These are phyloP conservation scores for Electrophaes corylata DNA, from an alignment of 2,888 invertebrate species.

Conservation along the genomic window DNA sequence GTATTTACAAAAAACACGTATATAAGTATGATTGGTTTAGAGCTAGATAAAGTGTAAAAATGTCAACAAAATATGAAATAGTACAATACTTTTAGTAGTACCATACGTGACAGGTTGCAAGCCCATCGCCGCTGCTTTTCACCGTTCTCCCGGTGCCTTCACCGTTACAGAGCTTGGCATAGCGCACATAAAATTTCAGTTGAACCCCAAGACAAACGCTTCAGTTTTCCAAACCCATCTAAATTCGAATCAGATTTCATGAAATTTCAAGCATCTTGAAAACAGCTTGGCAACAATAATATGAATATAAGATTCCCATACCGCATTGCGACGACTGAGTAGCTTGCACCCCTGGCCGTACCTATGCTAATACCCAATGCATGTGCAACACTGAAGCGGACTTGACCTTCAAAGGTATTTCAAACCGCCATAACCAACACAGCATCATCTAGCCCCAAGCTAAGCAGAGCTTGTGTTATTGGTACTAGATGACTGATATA, in stretches of 20 bases:
- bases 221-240: slow-evolving; percentile 7
- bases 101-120: too few species aligned
- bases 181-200: background rate
- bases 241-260: slow-evolving; percentile 28
- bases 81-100: too few species aligned
- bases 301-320: slow-evolving; percentile 75
- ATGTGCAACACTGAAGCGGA: slow-evolving; percentile 51
- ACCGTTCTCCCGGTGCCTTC: too few species aligned
- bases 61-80: too few species aligned
- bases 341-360: slow-evolving; percentile 77
- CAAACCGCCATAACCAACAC: background rate
- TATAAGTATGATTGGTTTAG: too few species aligned
- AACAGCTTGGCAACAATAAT: slow-evolving; percentile 58
- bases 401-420: background rate
- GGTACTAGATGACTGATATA: too few species aligned
- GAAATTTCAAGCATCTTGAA: slow-evolving; percentile 22
- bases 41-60: too few species aligned
- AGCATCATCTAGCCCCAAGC: background rate
- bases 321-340: slow-evolving; percentile 81
- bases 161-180: too few species aligned
- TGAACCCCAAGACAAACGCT: background rate
- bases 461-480: too few species aligned
- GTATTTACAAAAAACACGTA: too few species aligned
- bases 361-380: slow-evolving; percentile 60
- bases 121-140: too few species aligned